Evolutionary conservation across 2,888 invertebrate genomes (phyloP).

Genomic region (Stenodera caucasica): DNA sequence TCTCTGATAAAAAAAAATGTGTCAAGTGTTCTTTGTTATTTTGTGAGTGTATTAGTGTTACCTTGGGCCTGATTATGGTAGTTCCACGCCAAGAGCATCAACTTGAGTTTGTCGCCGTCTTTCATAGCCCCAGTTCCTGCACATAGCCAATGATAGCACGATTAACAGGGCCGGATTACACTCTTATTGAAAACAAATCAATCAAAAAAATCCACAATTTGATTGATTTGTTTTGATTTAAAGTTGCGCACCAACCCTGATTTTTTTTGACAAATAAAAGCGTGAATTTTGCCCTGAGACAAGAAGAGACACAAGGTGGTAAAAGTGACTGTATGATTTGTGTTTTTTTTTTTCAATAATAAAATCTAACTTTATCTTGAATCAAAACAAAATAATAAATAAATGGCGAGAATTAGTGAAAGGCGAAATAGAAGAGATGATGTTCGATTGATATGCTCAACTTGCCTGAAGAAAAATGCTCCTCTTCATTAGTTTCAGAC

Average conservation of each 20-base stretch:
- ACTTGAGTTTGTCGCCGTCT: constrained; percentile 85
- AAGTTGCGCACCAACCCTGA: constrained; percentile 44
- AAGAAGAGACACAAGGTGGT: constrained; percentile 35
- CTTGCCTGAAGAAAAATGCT: constrained; percentile 69
- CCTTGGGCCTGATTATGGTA: constrained; percentile 78
- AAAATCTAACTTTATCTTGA: not conserved
- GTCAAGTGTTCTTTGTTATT: not conserved
- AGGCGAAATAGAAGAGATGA: not conserved
- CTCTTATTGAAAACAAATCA: not conserved
- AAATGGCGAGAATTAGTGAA: not conserved
- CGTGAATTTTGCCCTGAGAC: constrained; percentile 34
- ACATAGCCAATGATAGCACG: constrained; percentile 54
- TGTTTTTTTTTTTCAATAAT: not conserved
- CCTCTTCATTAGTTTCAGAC: constrained; percentile 70
- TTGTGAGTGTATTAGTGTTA: constrained; percentile 45
- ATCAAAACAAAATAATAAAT: constrained; percentile 4
- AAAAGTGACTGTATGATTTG: not conserved
- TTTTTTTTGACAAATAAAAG: constrained; percentile 25
- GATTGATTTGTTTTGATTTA: not conserved
- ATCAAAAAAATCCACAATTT: not conserved
- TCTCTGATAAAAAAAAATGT: not conserved
- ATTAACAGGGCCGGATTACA: constrained; percentile 54
- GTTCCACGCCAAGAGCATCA: constrained; percentile 88
- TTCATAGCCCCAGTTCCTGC: constrained; percentile 66
- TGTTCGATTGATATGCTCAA: not conserved